Percentiles rank a stretch among this genome's conserved stretches.
These are phyloP conservation scores for Heliconius congener DNA, from an alignment of 1,140 invertebrate genomes.

Conservation along the genomic window DNA sequence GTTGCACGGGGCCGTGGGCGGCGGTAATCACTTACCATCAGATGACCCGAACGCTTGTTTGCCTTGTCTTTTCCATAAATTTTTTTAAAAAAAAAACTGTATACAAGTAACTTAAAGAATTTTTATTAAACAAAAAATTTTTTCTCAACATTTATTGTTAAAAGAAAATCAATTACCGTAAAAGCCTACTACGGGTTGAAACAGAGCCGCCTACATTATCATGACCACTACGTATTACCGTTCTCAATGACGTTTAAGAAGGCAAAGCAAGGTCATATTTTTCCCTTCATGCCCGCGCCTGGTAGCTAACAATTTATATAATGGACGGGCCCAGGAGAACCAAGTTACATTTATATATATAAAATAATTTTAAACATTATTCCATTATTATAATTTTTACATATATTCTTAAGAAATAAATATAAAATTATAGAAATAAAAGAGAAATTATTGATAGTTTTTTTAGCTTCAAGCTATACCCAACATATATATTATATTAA, in stretches of 20 bases:
- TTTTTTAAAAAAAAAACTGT: no score
- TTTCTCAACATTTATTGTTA: not conserved
- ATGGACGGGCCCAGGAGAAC: constrained; percentile 18
- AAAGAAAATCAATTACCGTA: not conserved
- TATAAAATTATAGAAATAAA: no score
- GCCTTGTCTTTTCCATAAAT: no score
- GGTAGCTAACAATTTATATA: constrained; percentile 29
- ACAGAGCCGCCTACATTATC: constrained; percentile 16
- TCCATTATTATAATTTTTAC: no score
- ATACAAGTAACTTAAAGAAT: no score
- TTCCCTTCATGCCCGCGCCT: constrained; percentile 15
- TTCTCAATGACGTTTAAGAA: constrained; percentile 33
- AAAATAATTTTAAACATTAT: not conserved
- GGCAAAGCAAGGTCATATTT: constrained; percentile 20
- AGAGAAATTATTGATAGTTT: no score
- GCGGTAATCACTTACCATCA: no score
- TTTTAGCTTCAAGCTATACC: no score
- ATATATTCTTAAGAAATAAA: no score
- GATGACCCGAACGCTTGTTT: no score
- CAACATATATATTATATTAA: not conserved
- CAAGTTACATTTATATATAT: not conserved
- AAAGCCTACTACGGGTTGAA: constrained; percentile 3
- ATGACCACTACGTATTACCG: constrained; percentile 21
- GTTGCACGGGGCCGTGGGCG: no score
- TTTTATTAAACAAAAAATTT: no score